phyloP scores from a whole-genome alignment of 2,113 vertebrate genomes.

The Gadus macrocephalus region DNA sequence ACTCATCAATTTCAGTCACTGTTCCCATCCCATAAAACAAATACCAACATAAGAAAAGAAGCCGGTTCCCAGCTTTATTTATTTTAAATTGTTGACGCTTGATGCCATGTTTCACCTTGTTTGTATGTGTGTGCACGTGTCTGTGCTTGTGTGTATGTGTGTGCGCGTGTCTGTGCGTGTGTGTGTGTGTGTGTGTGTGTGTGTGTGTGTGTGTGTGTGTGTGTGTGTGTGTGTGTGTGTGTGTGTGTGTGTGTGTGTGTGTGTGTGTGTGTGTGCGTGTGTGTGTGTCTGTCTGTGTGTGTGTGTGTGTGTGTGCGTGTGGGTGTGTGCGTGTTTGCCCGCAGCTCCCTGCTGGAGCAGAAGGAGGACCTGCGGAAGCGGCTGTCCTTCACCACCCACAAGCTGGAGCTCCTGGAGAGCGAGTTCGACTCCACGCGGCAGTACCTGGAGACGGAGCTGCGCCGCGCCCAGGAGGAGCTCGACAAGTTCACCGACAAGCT shows the following conservation, averaged over 20 bases:
- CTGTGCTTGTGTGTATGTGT: neutral
- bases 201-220: constrained; percentile 1
- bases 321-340: constrained; percentile 34
- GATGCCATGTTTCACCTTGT: neutral
- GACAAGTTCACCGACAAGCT: constrained; percentile 98
- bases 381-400: constrained; percentile 86
- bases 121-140: neutral
- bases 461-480: constrained; percentile 91
- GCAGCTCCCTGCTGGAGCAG: constrained; percentile 89
- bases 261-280: neutral
- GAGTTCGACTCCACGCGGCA: constrained; percentile 93
- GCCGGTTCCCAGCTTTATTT: too few relatives aligned
- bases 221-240: neutral
- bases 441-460: constrained; percentile 92
- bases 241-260: constrained; percentile 2
- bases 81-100: too few relatives aligned
- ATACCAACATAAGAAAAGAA: too few relatives aligned
- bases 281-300: constrained; percentile 2
- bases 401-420: constrained; percentile 89
- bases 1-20: constrained; percentile 32
- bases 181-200: constrained; percentile 1
- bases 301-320: constrained; percentile 19
- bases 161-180: constrained; percentile 2
- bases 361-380: constrained; percentile 91
- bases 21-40: constrained; percentile 16